A percentile compares a stretch with the other conserved stretches of the same genome.
Conservation (phyloP, 53 echinoderm and acorn worm species). For the Holothuria scabra region DNA sequence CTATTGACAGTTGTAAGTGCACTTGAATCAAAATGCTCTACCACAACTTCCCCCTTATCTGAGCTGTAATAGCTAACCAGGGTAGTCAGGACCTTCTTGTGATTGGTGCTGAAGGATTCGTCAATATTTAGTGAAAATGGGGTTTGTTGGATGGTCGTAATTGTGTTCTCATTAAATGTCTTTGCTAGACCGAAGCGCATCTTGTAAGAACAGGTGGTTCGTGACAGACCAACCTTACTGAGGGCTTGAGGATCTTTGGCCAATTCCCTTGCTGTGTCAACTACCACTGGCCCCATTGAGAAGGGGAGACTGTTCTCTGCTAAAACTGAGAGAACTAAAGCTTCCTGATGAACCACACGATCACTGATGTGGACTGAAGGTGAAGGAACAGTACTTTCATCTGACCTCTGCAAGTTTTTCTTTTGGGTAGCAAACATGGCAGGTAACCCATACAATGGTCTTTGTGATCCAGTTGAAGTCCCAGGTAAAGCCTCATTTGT, state of each 20-base stretch:
- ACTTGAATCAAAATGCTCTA: slow-evolving; percentile 14
- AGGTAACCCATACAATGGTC: neutral
- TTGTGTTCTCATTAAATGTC: slow-evolving; percentile 15
- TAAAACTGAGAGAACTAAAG: slow-evolving; percentile 35
- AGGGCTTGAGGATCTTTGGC: slow-evolving; percentile 34
- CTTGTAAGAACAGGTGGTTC: slow-evolving; percentile 47
- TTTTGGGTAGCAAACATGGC: slow-evolving; percentile 4
- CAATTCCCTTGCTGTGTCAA: slow-evolving; percentile 36
- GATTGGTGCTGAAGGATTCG: slow-evolving; percentile 1
- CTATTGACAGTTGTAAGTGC: slow-evolving; percentile 33
- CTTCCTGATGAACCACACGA: slow-evolving; percentile 19
- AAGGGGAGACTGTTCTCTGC: slow-evolving; percentile 52
- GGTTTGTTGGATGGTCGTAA: neutral
- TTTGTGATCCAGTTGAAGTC: too few relatives aligned
- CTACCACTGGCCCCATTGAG: slow-evolving; percentile 38
- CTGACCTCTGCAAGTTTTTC: neutral
- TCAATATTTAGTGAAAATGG: slow-evolving; percentile 28
- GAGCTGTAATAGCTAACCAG: slow-evolving; percentile 20
- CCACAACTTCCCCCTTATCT: slow-evolving; percentile 1
- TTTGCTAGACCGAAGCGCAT: slow-evolving; percentile 43
- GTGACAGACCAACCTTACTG: slow-evolving; percentile 4
- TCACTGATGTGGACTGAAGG: neutral
- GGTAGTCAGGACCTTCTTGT: slow-evolving; percentile 21
- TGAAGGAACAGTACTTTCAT: neutral
- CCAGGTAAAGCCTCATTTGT: too few relatives aligned